A percentile compares a stretch with the other conserved stretches of the same genome.
These are phyloP conservation scores for Macroteleia sp. DNA, from an alignment of 2,888 invertebrate genomes.

Conservation along the genomic window DNA sequence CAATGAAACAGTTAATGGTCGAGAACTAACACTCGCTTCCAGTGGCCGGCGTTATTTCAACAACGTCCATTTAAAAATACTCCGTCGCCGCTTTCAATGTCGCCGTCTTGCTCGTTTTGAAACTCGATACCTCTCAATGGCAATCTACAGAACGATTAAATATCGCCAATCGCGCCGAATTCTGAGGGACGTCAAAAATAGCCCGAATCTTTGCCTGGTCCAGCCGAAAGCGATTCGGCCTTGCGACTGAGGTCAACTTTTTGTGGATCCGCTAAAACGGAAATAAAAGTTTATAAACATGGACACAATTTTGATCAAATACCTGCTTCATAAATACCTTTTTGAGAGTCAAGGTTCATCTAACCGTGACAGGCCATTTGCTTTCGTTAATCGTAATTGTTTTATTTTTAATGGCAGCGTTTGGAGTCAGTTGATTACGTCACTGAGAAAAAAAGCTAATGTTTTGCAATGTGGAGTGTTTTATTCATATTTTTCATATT, in stretches of 20 bases:
- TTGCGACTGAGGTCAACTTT: constrained; percentile 17
- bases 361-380: no score
- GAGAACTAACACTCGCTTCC: not conserved
- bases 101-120: not conserved
- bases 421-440: no score
- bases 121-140: constrained; percentile 22
- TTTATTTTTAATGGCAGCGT: no score
- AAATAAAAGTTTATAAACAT: constrained; percentile 5
- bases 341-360: no score
- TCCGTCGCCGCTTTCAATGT: constrained; percentile 3
- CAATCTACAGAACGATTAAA: constrained; percentile 1
- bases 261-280: constrained; percentile 4
- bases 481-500: no score
- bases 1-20: not conserved
- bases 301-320: not conserved
- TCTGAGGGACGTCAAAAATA: not conserved
- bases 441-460: no score
- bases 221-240: constrained; percentile 8
- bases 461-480: no score
- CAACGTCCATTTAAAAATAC: constrained; percentile 17
- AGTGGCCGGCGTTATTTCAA: not conserved
- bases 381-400: no score
- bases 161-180: not conserved
- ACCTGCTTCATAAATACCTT: not conserved
- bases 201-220: constrained; percentile 16